Evolutionary conservation across 1,140 invertebrate species (phyloP).

Genomic region (Caenorhabditis tropicalis): DNA sequence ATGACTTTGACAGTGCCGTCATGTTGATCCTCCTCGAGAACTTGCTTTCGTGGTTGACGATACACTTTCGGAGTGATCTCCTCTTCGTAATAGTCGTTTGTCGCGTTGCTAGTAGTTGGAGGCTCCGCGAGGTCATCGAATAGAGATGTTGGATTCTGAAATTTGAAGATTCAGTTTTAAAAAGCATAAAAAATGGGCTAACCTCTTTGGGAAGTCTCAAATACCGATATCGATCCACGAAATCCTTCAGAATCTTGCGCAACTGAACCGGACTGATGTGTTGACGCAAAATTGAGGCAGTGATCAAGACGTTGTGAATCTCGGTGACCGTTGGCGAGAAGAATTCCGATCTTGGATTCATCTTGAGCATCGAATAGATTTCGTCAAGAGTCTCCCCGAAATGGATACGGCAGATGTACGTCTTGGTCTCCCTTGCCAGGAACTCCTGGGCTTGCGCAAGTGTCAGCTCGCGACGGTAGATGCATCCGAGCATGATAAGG

Average conservation of each 20-base stretch:
- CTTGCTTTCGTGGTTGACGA: conserved; percentile 16
- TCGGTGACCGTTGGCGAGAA: no score
- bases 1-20: conserved; percentile 18
- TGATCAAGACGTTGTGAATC: not conserved
- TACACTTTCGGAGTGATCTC: not conserved
- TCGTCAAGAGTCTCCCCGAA: not conserved
- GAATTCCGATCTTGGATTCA: no score
- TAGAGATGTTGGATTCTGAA: not conserved
- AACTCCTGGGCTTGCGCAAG: not conserved
- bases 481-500: not conserved
- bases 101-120: not conserved
- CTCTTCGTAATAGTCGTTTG: not conserved
- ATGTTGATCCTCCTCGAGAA: not conserved
- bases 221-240: not conserved
- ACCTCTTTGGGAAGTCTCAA: not conserved
- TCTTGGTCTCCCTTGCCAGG: not conserved
- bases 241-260: not conserved
- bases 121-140: not conserved
- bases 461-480: not conserved
- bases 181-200: no score
- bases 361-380: not conserved
- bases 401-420: not conserved
- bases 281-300: not conserved
- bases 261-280: not conserved
- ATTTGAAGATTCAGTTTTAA: not conserved